phyloP scores from a whole-genome alignment of 2,113 vertebrate genomes.

The Catharus fuscescens region DNA sequence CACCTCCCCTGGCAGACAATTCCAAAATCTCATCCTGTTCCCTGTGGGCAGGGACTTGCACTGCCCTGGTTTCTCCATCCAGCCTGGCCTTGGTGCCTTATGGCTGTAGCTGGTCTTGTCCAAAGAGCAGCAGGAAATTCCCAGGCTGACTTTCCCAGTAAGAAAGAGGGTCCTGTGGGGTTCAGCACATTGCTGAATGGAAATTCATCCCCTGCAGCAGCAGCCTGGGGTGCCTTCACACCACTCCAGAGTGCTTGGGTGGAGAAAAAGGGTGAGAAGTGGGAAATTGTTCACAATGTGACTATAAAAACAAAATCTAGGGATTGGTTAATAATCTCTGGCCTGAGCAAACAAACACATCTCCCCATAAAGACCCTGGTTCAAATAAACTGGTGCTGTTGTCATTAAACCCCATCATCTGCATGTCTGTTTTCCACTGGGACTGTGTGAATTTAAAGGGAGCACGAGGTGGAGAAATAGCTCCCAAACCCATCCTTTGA shows the following conservation, averaged over 20 bases:
- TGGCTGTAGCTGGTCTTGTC: background rate
- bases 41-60: background rate
- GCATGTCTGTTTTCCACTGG: conserved; percentile 25
- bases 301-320: conserved; percentile 29
- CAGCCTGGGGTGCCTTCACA: rapidly evolving
- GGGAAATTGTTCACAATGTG: background rate
- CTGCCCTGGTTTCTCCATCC: rapidly evolving
- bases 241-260: background rate
- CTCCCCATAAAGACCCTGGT: conserved; percentile 9
- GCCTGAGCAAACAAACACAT: conserved; percentile 55
- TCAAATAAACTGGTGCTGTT: conserved; percentile 53
- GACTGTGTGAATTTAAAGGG: background rate
- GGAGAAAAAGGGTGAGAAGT: background rate
- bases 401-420: conserved; percentile 57
- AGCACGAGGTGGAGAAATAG: background rate
- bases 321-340: conserved; percentile 56
- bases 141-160: background rate
- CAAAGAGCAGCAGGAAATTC: background rate
- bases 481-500: background rate
- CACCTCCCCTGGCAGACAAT: background rate
- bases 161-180: background rate
- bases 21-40: background rate
- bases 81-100: background rate
- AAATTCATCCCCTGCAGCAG: background rate
- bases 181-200: background rate